These are phyloP conservation scores for Smutsia gigantea DNA, from an alignment of 2,797 vertebrate genomes.

Conservation along the genomic window DNA sequence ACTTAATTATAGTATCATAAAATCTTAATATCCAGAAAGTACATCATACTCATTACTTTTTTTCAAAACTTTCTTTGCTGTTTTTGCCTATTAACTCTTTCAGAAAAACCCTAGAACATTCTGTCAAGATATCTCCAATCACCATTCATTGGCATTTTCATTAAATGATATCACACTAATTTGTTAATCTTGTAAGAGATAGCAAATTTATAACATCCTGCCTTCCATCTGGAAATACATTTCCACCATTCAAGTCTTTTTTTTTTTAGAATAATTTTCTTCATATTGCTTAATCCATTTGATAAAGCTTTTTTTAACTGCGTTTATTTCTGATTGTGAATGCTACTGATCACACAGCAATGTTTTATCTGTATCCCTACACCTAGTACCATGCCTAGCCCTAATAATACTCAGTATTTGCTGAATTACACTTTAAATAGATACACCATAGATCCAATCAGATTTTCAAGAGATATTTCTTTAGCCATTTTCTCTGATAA, in stretches of 20 bases:
- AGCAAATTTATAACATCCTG: not conserved
- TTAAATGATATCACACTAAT: slow-evolving; percentile 11
- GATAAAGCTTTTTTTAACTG: not conserved
- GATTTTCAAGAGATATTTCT: not conserved
- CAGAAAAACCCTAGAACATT: slow-evolving; percentile 23
- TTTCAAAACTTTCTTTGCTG: not conserved
- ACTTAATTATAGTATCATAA: not conserved
- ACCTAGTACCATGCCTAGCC: not conserved
- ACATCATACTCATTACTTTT: not conserved
- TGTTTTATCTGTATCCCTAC: not conserved
- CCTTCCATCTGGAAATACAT: not conserved
- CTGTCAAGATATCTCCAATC: not conserved
- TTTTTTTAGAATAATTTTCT: not conserved
- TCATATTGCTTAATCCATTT: not conserved
- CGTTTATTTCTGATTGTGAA: not conserved
- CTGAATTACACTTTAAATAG: not conserved
- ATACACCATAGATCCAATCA: not conserved
- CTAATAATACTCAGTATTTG: not conserved
- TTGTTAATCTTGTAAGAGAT: not conserved
- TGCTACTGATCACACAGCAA: not conserved
- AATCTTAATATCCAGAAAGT: not conserved
- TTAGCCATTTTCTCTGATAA: not conserved
- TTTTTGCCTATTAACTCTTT: slow-evolving; percentile 6
- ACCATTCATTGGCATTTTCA: not conserved
- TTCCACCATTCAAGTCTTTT: not conserved